Percentiles rank a stretch among this genome's conserved stretches.
Evolutionary conservation across 2,797 vertebrate species (phyloP).

Genomic region (Sarcoramphus papa): DNA sequence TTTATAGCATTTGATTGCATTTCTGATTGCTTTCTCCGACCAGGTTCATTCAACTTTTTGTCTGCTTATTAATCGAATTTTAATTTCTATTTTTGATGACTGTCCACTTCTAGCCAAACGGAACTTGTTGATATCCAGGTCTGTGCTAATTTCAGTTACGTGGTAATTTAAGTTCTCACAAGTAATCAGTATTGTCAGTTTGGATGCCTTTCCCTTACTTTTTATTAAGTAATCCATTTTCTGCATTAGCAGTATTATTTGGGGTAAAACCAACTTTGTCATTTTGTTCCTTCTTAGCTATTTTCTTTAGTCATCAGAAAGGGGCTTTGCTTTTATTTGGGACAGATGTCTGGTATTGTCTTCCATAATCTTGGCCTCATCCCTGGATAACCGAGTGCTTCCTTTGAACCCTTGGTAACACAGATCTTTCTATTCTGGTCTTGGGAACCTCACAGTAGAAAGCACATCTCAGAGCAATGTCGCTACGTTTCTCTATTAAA

Average conservation of each 20-base stretch:
- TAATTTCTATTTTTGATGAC: background rate
- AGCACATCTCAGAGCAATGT: background rate
- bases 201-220: background rate
- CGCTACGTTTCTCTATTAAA: background rate
- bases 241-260: background rate
- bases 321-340: background rate
- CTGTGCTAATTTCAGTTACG: background rate
- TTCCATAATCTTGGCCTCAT: background rate
- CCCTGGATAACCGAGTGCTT: background rate
- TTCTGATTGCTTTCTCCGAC: background rate
- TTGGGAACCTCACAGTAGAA: background rate
- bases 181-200: background rate
- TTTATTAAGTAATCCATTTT: background rate
- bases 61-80: background rate
- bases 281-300: background rate
- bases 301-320: background rate
- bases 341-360: background rate
- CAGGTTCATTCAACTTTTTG: background rate
- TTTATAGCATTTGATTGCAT: background rate
- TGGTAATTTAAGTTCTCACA: background rate
- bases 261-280: background rate
- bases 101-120: background rate
- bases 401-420: background rate
- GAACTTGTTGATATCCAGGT: background rate
- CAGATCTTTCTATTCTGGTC: accelerated